Evolutionary conservation across 2,888 invertebrate species (phyloP).

Genomic region (Brachypalpus laphriformis): DNA sequence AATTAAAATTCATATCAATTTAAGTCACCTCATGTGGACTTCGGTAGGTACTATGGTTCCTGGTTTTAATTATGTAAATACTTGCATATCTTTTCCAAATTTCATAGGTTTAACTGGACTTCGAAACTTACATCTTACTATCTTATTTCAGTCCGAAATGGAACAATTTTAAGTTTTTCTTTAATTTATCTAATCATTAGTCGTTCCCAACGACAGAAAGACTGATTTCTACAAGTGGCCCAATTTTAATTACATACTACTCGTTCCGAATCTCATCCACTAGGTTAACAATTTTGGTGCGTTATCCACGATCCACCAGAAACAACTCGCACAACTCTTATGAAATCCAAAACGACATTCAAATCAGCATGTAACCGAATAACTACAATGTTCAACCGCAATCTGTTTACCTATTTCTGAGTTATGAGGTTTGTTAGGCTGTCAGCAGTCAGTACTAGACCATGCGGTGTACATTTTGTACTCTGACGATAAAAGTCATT

Average conservation of each 20-base stretch:
- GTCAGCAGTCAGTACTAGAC: constrained; percentile 37
- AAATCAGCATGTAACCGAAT: constrained; percentile 54
- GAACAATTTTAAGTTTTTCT: too few relatives aligned
- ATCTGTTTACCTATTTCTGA: constrained; percentile 53
- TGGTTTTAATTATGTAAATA: neutral
- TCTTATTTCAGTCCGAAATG: too few relatives aligned
- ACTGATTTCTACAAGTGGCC: neutral
- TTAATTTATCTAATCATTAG: too few relatives aligned
- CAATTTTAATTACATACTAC: neutral
- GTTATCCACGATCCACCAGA: constrained; percentile 36
- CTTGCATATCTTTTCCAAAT: neutral
- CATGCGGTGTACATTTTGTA: constrained; percentile 31
- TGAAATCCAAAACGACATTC: constrained; percentile 54
- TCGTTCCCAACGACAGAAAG: too few relatives aligned
- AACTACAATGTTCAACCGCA: constrained; percentile 38
- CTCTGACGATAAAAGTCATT: constrained; percentile 51
- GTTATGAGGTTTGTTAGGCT: constrained; percentile 52
- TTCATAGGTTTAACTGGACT: too few relatives aligned
- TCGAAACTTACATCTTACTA: neutral
- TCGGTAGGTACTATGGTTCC: neutral
- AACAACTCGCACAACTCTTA: constrained; percentile 12
- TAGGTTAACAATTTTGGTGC: constrained; percentile 19
- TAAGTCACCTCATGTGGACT: neutral
- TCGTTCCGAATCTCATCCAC: neutral
- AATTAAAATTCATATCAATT: neutral